Evolutionary conservation across 2,797 vertebrate genomes (phyloP).

Genomic region (Clarias fuscus): DNA sequence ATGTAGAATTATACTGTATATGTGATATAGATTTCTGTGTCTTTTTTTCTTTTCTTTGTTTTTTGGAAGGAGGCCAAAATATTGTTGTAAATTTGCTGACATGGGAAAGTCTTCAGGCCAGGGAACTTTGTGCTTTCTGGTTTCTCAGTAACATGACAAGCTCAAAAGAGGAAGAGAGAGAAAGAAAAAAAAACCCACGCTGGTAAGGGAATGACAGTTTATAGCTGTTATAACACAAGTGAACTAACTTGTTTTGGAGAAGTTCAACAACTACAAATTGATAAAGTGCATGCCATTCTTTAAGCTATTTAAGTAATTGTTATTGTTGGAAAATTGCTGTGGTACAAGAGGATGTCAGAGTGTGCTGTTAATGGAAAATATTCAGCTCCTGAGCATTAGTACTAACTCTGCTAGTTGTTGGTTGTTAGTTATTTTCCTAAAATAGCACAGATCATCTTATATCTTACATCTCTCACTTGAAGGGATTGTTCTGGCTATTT

Average conservation of each 20-base stretch:
- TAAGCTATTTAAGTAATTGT: not conserved
- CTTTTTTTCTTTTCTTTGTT: not conserved
- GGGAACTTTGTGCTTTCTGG: not conserved
- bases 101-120: not conserved
- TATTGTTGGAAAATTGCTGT: not conserved
- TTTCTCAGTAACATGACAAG: not conserved
- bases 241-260: not conserved
- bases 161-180: not conserved
- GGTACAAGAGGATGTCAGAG: not conserved
- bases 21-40: not conserved
- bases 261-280: not conserved
- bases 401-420: not conserved
- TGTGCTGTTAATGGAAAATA: not conserved
- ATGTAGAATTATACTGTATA: not conserved
- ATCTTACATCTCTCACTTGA: not conserved
- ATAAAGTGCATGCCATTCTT: not conserved
- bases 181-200: not conserved
- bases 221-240: not conserved
- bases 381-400: not conserved
- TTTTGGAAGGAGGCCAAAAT: not conserved
- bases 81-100: not conserved
- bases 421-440: not conserved
- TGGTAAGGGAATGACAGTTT: not conserved
- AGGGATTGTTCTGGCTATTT: no score
- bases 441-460: not conserved